Conservation (phyloP, 2,797 vertebrate species). For the Fratercula arctica region DNA sequence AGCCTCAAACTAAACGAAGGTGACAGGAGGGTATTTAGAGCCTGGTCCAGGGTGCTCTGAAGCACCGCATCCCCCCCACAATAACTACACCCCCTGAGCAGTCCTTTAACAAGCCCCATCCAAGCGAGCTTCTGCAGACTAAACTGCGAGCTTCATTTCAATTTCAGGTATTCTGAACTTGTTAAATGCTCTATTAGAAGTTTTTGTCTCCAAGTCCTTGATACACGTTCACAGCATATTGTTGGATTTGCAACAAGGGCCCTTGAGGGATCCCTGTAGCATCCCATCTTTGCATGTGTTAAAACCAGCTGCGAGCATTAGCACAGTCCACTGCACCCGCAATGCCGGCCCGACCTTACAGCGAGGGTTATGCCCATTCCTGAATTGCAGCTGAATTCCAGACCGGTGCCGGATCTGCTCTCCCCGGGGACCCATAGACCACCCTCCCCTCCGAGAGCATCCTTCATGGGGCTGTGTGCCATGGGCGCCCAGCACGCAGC, state of each 20-base stretch:
- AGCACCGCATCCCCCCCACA: neutral
- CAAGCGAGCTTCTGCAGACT: neutral
- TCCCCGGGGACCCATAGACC: neutral
- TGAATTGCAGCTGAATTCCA: neutral
- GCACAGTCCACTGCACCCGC: neutral
- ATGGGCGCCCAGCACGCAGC: neutral
- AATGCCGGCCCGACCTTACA: neutral
- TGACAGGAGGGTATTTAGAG: neutral
- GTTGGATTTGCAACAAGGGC: neutral
- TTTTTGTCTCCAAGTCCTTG: neutral
- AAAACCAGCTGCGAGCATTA: neutral
- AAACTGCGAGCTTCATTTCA: neutral
- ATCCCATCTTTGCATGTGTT: neutral
- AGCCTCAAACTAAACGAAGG: neutral
- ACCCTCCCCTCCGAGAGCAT: fast-evolving
- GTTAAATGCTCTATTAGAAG: neutral
- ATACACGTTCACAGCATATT: neutral
- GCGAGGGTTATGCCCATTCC: neutral
- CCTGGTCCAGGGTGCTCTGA: neutral
- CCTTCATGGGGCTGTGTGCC: neutral
- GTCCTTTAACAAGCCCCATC: neutral
- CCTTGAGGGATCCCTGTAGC: neutral
- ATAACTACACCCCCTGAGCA: neutral
- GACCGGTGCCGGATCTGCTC: neutral
- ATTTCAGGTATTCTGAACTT: neutral